These are phyloP conservation scores for Cassiopea andromeda DNA, from an alignment of 30 jellyfish, hydroid and myxozoan genomes.

Conservation along the genomic window DNA sequence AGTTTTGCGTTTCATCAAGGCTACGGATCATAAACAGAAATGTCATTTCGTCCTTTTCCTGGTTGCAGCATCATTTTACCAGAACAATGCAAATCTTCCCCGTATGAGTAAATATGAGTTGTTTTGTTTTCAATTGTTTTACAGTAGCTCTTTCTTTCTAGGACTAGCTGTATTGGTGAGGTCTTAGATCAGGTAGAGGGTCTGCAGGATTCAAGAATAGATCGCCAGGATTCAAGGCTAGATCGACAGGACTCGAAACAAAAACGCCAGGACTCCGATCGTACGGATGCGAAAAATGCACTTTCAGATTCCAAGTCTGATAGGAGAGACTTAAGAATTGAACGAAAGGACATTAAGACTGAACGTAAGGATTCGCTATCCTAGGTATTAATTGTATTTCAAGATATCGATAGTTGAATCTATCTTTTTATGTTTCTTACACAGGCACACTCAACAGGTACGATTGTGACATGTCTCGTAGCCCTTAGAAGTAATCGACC, in stretches of 20 bases:
- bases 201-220: slow-evolving; percentile 85
- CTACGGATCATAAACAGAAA: too few relatives aligned
- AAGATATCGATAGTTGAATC: slow-evolving; percentile 2
- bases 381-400: slow-evolving; percentile 23
- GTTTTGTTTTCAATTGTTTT: background rate
- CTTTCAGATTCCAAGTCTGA: slow-evolving; percentile 35
- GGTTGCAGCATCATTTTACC: too few relatives aligned
- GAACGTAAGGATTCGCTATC: slow-evolving; percentile 34
- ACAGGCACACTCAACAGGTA: slow-evolving; percentile 1
- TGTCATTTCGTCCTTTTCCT: too few relatives aligned
- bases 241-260: slow-evolving; percentile 61
- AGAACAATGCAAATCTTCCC: background rate
- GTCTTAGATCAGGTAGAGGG: slow-evolving; percentile 86
- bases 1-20: too few relatives aligned
- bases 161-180: slow-evolving; percentile 68
- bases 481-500: too few relatives aligned
- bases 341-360: slow-evolving; percentile 33
- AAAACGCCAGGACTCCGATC: slow-evolving; percentile 48
- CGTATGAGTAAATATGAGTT: background rate
- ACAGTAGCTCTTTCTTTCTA: background rate
- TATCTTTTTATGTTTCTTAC: slow-evolving; percentile 7
- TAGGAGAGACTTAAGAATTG: slow-evolving; percentile 32
- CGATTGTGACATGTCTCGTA: background rate
- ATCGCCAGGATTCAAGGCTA: slow-evolving; percentile 56
- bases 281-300: slow-evolving; percentile 26